Evolutionary conservation across 1,140 invertebrate species (phyloP), one percentile per base, ranked within the genome.

Genomic region (Telenomus remus): DNA sequence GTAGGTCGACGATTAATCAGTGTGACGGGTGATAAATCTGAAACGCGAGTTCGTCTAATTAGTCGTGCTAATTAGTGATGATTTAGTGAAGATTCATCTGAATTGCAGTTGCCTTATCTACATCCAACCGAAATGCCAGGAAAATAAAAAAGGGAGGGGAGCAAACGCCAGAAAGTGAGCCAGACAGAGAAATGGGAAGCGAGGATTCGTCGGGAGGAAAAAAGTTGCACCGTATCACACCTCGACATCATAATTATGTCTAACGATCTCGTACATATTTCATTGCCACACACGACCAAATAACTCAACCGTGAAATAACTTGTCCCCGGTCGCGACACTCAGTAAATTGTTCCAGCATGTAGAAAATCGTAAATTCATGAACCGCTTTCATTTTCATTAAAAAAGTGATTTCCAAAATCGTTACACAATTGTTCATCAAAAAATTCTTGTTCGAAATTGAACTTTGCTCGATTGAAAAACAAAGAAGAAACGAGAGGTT

Each of bases 31-130:
- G 19, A 50, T 71, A 51, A 71, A 71, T 71, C 51, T 50, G 50
- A 46, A 57, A 71, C 46, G 53, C 39, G 51, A 56, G 51, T 50
- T 71, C 50, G 47, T 15, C 54, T 72, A 72, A 72, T 72, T 72
- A 59, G 68, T 53, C 46, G 59, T 27, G 42, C 68, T 64, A 72
- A 72, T 72, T 72, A 71, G 10, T 7, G 13, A 43, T 57, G 44
- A 68, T 57, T 68, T 68, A 68, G 35, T 27, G 47, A 39, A 37
- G 9, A 57, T 50, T 57, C 37, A 34, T 37, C 39, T n/a, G 47
- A 8, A 46, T 54, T 46, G 46, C 16, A 39, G 19, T 13, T 27
- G 27, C 46, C 35, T 47, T 50, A 43, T 15, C 37, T 11, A 2
- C 37, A 11, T 39, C 9, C 3, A n/a, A 3, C 37, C 37, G 37